Evolutionary conservation across 2,113 vertebrate species (phyloP).

Genomic region (Colistium nudipinnis): DNA sequence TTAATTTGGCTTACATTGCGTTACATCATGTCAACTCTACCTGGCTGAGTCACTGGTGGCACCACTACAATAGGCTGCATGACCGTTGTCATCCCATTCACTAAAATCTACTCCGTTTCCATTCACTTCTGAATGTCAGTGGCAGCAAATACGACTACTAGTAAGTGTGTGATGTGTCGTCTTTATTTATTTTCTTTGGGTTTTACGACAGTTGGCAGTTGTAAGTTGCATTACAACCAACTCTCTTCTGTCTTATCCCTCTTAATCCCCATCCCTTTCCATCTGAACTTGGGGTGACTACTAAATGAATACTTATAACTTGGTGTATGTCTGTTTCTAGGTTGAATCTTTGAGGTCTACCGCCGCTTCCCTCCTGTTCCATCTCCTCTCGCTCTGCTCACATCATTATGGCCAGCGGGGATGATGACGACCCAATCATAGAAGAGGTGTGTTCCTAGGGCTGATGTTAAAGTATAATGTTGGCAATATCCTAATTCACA

Average conservation of each 20-base stretch:
- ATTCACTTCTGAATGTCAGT: too few species aligned
- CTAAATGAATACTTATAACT: neutral
- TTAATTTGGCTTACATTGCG: slow-evolving; percentile 20
- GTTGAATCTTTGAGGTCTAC: slow-evolving; percentile 59
- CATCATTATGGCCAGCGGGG: slow-evolving; percentile 95
- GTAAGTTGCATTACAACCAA: too few species aligned
- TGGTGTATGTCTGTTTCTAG: slow-evolving; percentile 39
- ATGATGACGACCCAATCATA: slow-evolving; percentile 97
- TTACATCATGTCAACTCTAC: slow-evolving; percentile 60
- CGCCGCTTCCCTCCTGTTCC: slow-evolving; percentile 31
- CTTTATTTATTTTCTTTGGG: too few species aligned
- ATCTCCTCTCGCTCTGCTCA: slow-evolving; percentile 27
- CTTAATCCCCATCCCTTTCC: too few species aligned
- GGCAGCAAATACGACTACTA: too few species aligned
- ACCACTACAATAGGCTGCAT: slow-evolving; percentile 21
- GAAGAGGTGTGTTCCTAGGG: slow-evolving; percentile 87
- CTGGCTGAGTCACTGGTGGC: slow-evolving; percentile 26
- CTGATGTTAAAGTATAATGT: neutral
- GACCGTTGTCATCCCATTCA: neutral
- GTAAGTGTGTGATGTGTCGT: too few species aligned
- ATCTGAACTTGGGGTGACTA: neutral
- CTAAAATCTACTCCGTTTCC: neutral
- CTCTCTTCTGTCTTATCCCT: too few species aligned
- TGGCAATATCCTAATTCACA: neutral
- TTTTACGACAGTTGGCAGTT: too few species aligned